A percentile compares a stretch with the other conserved stretches of the same genome.
Evolutionary conservation across 2,888 invertebrate genomes (phyloP).

Genomic region (Coecobrya sp.): DNA sequence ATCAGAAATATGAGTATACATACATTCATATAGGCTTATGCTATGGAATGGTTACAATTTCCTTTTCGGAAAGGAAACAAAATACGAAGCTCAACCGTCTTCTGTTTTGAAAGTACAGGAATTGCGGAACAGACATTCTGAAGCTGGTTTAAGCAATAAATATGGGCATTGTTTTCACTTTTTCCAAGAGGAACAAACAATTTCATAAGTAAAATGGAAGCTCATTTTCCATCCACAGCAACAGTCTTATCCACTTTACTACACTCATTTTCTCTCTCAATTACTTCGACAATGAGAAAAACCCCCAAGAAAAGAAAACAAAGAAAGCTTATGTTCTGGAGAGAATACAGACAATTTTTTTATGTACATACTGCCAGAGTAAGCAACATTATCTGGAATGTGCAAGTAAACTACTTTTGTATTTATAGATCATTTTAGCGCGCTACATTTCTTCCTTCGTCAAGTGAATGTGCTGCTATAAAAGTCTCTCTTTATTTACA

Average conservation of each 20-base stretch:
- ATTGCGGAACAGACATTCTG: background rate
- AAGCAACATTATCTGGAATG: too few species aligned
- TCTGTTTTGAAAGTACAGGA: background rate
- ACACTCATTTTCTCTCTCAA: background rate
- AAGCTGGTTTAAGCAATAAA: background rate
- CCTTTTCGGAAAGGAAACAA: background rate
- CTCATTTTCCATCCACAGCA: constrained; percentile 23
- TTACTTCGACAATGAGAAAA: background rate
- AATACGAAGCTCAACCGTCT: background rate
- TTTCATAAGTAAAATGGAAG: constrained; percentile 9
- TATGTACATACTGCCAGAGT: background rate
- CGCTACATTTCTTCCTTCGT: background rate
- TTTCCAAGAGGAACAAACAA: constrained; percentile 14
- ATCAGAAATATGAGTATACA: background rate
- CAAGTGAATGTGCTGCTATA: constrained; percentile 19
- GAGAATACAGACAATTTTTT: constrained; percentile 24
- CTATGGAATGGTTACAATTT: constrained; percentile 3
- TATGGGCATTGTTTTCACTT: background rate
- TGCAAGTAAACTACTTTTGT: background rate
- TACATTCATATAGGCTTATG: background rate
- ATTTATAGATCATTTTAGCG: constrained; percentile 4
- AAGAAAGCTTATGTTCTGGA: background rate
- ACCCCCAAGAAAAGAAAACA: constrained; percentile 16
- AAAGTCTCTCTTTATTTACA: constrained; percentile 10
- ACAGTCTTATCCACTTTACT: background rate